Evolutionary conservation across 2,888 invertebrate genomes (phyloP), one percentile per base, ranked within the genome.

Genomic region (Diarsia dahlii): DNA sequence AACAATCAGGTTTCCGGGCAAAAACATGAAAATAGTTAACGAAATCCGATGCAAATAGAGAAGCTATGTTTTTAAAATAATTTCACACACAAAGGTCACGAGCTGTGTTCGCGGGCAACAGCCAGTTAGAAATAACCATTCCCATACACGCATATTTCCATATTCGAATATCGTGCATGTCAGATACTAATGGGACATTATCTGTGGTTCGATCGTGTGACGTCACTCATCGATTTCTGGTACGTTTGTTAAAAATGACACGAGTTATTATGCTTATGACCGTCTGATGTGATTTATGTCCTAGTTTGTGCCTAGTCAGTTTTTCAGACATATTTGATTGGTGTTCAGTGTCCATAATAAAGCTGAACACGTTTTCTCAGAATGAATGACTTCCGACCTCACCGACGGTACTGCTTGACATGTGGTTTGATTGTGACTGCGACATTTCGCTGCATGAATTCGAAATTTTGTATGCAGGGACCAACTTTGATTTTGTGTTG

Each of bases 191-290:
- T 81, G 76, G 69, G 66, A 66, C 54, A 48, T 28, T 76, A 81
- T 86, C 81, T 63, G 60, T 58, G 52, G 54, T 77, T 73, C 72
- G 45, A 87, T 88, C 87, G 52, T 50, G 39, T 81, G 76, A 78
- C 75, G 72, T 79, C 71, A 66, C 18, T 48, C 76, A 81, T 87
- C 80, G 81, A 79, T 80, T 71, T 63, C 46, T 58, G 56, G 52
- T 56, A 13, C 28, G 34, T 15, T 64, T 9, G 34, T 70, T 74
- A 46, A 76, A 66, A 74, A 60, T 20, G 50, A 71, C 76, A 65
- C 67, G 58, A 60, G 58, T 63, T 69, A 70, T 78, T 77, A 75
- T n/a, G 12, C 18, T 56, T 56, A n/a, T n/a, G n/a, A n/a, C n/a
- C n/a, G 63, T 60, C 39, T 15, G 2, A 56, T 71, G 45, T 84